Conservation (phyloP, 2,113 vertebrate species). For the Spermophilus dauricus region DNA sequence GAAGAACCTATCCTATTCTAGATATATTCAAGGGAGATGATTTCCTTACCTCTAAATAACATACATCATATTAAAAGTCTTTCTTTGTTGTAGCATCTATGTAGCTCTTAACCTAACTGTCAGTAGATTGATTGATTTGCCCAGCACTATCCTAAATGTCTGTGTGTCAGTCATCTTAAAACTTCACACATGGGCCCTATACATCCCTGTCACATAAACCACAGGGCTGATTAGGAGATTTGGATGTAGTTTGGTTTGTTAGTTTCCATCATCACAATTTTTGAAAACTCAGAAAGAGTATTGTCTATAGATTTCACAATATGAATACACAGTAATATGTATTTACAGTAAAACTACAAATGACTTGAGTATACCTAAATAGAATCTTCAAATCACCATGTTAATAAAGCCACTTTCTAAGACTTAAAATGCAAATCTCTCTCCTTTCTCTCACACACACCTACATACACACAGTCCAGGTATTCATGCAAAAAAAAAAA, state of each 20-base stretch:
- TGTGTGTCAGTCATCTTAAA: background rate
- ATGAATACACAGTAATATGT: background rate
- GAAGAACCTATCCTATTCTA: background rate
- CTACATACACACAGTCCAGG: background rate
- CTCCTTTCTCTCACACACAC: background rate
- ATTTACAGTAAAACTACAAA: background rate
- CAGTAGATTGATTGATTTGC: background rate
- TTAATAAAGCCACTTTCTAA: background rate
- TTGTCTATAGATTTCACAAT: background rate
- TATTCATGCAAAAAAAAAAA: background rate
- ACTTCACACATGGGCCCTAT: background rate
- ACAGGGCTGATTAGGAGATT: too few species aligned
- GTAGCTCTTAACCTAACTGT: background rate
- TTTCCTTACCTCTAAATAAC: conserved; percentile 1
- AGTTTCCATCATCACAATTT: background rate
- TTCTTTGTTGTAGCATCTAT: background rate
- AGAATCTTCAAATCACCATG: background rate
- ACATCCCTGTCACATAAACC: background rate
- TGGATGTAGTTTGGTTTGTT: background rate
- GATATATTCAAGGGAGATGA: background rate
- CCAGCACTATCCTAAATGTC: background rate
- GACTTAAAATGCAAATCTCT: background rate
- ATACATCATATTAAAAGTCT: background rate
- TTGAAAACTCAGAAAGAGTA: background rate
- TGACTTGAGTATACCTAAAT: background rate